Evolutionary conservation across 2,113 vertebrate genomes (phyloP).

Genomic region (Notothenia coriiceps): DNA sequence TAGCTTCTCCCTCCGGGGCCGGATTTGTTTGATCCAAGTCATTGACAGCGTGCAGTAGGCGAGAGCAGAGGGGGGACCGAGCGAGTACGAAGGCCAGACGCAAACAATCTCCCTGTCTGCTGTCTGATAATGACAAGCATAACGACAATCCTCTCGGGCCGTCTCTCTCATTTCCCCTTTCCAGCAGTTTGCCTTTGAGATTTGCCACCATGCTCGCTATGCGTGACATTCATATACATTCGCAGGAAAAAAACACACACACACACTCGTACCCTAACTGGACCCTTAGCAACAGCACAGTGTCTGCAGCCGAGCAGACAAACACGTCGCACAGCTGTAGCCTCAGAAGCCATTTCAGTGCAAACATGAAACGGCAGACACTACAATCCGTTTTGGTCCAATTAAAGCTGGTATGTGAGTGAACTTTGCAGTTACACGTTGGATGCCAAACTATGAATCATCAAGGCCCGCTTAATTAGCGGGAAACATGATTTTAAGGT

Average conservation of each 20-base stretch:
- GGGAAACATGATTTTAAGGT: constrained; percentile 60
- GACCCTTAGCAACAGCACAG: constrained; percentile 64
- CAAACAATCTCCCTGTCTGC: constrained; percentile 63
- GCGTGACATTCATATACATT: constrained; percentile 75
- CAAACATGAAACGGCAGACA: constrained; percentile 54
- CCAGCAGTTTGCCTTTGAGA: constrained; percentile 71
- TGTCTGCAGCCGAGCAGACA: constrained; percentile 47
- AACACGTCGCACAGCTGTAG: constrained; percentile 61
- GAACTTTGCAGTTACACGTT: constrained; percentile 67
- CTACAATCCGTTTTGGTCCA: constrained; percentile 65
- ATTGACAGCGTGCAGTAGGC: constrained; percentile 58
- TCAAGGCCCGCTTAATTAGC: constrained; percentile 76
- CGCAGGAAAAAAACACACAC: constrained; percentile 18
- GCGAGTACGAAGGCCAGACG: constrained; percentile 62
- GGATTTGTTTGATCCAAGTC: constrained; percentile 57
- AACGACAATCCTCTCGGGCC: constrained; percentile 70
- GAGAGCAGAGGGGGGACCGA: constrained; percentile 46
- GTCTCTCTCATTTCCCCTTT: constrained; percentile 70
- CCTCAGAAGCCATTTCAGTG: constrained; percentile 42
- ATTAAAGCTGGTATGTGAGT: constrained; percentile 73
- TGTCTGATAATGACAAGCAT: constrained; percentile 71
- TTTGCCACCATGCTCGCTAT: constrained; percentile 55
- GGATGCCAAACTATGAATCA: constrained; percentile 65
- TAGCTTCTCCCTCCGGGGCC: constrained; percentile 40
- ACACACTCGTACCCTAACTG: constrained; percentile 21